A percentile compares a stretch with the other conserved stretches of the same genome.
phyloP scores from a whole-genome alignment of 2,888 invertebrate genomes.

The Lacanobia wlatinum region DNA sequence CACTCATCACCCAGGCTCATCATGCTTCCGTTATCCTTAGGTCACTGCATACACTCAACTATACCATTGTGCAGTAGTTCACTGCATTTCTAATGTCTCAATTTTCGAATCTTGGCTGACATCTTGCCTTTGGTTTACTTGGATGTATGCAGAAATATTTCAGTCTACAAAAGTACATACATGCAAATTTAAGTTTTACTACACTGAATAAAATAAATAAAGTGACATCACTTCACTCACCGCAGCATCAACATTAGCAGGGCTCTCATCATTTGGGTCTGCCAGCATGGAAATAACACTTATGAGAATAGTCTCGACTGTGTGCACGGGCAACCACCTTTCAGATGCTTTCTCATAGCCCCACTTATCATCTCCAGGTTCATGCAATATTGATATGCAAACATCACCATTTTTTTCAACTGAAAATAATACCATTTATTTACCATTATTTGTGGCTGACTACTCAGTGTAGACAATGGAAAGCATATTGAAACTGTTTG shows the following conservation, averaged over 20 bases:
- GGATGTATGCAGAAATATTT: not conserved
- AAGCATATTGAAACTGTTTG: not conserved
- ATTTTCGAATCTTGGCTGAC: not conserved
- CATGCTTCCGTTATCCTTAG: not conserved
- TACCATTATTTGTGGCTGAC: not conserved
- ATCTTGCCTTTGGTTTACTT: conserved; percentile 2
- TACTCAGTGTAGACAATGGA: not conserved
- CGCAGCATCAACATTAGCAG: conserved; percentile 99
- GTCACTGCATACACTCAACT: not conserved
- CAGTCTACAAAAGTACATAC: conserved; percentile 3
- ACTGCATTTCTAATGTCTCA: not conserved
- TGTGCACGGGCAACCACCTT: conserved; percentile 99
- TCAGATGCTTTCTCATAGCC: conserved; percentile 99
- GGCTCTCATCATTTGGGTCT: conserved; percentile 99
- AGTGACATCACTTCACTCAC: conserved; percentile 91
- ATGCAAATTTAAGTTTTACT: conserved; percentile 20
- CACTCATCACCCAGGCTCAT: not conserved
- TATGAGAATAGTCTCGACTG: conserved; percentile 99
- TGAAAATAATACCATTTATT: conserved; percentile 81
- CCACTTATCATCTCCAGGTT: conserved; percentile 99
- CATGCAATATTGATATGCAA: conserved; percentile 99
- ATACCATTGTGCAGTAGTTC: not conserved
- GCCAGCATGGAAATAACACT: conserved; percentile 99
- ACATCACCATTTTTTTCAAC: conserved; percentile 99
- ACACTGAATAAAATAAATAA: conserved; percentile 30